phyloP scores from a whole-genome alignment of 2,797 vertebrate genomes.

The Naso thynnoides region DNA sequence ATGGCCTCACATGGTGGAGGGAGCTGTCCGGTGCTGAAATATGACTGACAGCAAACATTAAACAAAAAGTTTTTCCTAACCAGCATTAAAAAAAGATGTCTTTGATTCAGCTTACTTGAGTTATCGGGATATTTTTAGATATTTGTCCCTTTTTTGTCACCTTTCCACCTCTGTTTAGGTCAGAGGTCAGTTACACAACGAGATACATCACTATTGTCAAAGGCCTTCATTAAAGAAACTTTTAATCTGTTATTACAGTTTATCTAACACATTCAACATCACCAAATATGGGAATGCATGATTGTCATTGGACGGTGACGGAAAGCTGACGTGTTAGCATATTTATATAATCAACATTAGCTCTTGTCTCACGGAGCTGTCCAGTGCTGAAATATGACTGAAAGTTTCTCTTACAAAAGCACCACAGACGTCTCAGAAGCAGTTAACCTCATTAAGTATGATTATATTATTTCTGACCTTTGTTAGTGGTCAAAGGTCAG shows the following conservation, averaged over 20 bases:
- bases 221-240: neutral
- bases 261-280: neutral
- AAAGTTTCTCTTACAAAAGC: too few relatives aligned
- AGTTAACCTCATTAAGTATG: neutral
- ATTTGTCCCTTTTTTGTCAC: neutral
- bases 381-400: too few relatives aligned
- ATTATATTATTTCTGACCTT: neutral
- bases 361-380: neutral
- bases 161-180: neutral
- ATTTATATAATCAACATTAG: slow-evolving; percentile 3
- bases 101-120: neutral
- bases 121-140: neutral
- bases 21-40: slow-evolving; percentile 68
- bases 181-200: slow-evolving; percentile 4
- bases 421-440: neutral
- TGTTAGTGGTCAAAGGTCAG: neutral
- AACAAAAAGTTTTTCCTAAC: neutral
- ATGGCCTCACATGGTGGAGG: slow-evolving; percentile 24
- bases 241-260: neutral
- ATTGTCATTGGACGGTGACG: neutral
- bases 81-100: neutral
- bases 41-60: neutral
- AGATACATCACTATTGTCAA: neutral
- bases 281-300: neutral
- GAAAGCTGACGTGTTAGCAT: neutral